Conservation (phyloP, 1,140 invertebrate genomes). For the Eueides isabella region DNA sequence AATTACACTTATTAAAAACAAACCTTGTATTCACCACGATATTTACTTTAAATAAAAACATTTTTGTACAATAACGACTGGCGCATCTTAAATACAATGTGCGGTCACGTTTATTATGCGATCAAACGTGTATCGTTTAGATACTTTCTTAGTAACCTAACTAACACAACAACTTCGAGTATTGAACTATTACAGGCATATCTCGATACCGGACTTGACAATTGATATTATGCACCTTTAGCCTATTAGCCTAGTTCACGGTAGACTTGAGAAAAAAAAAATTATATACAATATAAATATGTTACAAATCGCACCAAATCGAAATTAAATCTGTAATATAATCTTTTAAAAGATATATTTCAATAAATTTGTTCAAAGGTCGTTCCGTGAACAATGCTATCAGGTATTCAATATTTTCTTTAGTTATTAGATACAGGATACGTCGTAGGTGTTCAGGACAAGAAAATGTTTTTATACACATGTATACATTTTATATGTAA, state of each 20-base stretch:
- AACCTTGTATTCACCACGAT: too few species aligned
- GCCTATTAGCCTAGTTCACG: not conserved
- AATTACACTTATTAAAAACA: too few species aligned
- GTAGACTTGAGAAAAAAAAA: not conserved
- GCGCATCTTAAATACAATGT: not conserved
- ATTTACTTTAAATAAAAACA: not conserved
- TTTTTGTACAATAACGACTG: not conserved
- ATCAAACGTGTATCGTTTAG: not conserved
- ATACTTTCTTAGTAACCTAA: not conserved
- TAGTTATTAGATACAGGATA: conserved; percentile 1
- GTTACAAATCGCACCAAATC: not conserved
- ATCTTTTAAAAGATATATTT: not conserved
- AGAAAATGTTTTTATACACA: not conserved
- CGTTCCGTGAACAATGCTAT: not conserved
- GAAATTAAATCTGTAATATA: not conserved
- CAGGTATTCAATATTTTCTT: not conserved
- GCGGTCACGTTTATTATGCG: not conserved
- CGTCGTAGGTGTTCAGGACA: not conserved
- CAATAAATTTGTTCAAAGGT: not conserved
- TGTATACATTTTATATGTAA: not conserved
- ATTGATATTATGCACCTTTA: conserved; percentile 7
- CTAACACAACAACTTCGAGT: conserved; percentile 11
- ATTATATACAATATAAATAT: too few species aligned
- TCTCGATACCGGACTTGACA: not conserved
- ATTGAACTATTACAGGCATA: conserved; percentile 12